Evolutionary conservation across 2,888 invertebrate genomes (phyloP), one percentile per base, ranked within the genome.

Genomic region (Miltochrista miniata): DNA sequence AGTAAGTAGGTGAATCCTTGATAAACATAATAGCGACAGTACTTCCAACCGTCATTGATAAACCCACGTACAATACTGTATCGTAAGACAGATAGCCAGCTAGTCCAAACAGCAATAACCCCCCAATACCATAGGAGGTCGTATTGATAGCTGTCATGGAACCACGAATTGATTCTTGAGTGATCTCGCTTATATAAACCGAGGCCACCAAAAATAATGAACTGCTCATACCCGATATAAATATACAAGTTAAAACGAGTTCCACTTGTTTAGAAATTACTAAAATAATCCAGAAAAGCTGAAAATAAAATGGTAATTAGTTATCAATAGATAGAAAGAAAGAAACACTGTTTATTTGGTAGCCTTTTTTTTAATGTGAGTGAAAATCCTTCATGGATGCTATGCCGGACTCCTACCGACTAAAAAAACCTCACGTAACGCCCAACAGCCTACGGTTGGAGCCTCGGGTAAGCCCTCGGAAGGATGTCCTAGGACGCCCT

Each of bases 91-190:
- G 7, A 10, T 29, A 49, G 9, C 70, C 67, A 35, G 53, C 53
- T 0, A 69, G 38, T 3, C 56, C 0, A 30, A 66, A 66, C 2
- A 69, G 48, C 0, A 66, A 7, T 9, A 66, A 15, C 30, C 54
- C 56, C 0, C 66, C 66, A 5, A 66, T 29, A 8, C 66, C 70
- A 12, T 52, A 69, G 0, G 54, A 52, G 0, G 69, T 51, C 41
- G 62, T 51, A 10, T 48, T 54, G 30, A 44, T 15, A 30, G 56
- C 42, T 7, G 65, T 51, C 69, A 65, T 64, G 10, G 60, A 52
- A 7, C 72, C 72, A 56, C 74, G 45, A 0, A 71, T 60, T 8
- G 59, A 59, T 14, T 66, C 67, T 37, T 66, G 67, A 30, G 52
- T 70, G 15, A 66, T 66, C 46, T 70, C 70, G 7, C 59, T 59